Percentiles rank a stretch among this genome's conserved stretches.
phyloP scores from a whole-genome alignment of 1,140 invertebrate species.

The Acromyrmex heyeri region DNA sequence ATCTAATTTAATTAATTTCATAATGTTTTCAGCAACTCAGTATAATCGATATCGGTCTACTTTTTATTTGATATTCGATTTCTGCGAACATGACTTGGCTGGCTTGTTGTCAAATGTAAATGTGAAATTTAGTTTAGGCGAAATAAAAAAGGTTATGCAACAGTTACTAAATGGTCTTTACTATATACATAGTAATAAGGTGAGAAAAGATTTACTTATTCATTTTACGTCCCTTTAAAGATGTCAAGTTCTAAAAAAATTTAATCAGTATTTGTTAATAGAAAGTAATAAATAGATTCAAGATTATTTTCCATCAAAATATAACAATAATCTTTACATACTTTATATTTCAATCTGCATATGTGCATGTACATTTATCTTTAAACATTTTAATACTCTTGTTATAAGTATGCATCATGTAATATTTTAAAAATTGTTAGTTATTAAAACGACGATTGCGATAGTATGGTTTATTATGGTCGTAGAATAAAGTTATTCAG shows the following conservation, averaged over 20 bases:
- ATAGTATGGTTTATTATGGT: background rate
- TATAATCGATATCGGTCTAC: slow-evolving; percentile 96
- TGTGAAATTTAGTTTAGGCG: slow-evolving; percentile 98
- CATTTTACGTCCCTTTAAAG: background rate
- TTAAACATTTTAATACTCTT: too few species aligned
- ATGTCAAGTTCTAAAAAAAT: background rate
- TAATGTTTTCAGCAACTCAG: slow-evolving; percentile 89
- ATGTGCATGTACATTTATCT: too few species aligned
- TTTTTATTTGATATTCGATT: slow-evolving; percentile 99
- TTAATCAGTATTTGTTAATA: background rate
- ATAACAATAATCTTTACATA: background rate
- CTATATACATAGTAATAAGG: slow-evolving; percentile 98
- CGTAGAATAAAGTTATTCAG: background rate
- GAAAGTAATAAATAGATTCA: background rate
- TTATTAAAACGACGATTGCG: background rate
- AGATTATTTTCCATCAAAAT: background rate
- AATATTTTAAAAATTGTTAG: background rate
- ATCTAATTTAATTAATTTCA: slow-evolving; percentile 32
- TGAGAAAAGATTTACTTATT: slow-evolving; percentile 77
- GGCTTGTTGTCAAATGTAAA: slow-evolving; percentile 98
- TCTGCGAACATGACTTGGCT: slow-evolving; percentile 99
- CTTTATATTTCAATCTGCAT: background rate
- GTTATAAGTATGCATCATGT: background rate
- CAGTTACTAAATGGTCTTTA: slow-evolving; percentile 98
- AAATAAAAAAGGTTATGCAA: slow-evolving; percentile 99